A percentile compares a stretch with the other conserved stretches of the same genome.
phyloP scores from a whole-genome alignment of 1,140 invertebrate genomes.

The Anadara kagoshimensis region DNA sequence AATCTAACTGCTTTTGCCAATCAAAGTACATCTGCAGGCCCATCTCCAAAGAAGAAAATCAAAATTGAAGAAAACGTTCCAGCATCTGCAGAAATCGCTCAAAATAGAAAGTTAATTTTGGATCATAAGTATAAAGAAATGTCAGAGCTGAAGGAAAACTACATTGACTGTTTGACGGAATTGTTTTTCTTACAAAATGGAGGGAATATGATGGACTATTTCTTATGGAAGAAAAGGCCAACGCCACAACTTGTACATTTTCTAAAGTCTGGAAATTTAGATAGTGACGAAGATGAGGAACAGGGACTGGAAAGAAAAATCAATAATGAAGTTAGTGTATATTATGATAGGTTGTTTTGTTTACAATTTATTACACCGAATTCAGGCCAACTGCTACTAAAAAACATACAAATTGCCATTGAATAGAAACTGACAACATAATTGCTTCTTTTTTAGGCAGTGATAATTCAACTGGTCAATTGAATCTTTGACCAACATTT shows the following conservation, averaged over 20 bases:
- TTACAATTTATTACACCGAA: too few relatives aligned
- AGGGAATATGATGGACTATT: constrained; percentile 91
- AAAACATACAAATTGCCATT: too few relatives aligned
- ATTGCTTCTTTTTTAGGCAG: too few relatives aligned
- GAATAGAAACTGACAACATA: too few relatives aligned
- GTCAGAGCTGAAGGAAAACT: constrained; percentile 76
- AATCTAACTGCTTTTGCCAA: constrained; percentile 40
- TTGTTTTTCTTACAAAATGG: constrained; percentile 88
- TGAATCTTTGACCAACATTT: too few relatives aligned
- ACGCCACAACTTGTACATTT: constrained; percentile 84
- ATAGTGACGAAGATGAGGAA: constrained; percentile 80
- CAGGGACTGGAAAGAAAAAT: constrained; percentile 59
- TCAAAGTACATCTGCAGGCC: constrained; percentile 39
- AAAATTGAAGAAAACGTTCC: constrained; percentile 70
- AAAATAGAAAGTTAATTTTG: constrained; percentile 62
- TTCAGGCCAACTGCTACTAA: too few relatives aligned
- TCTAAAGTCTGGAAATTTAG: constrained; percentile 83
- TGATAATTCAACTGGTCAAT: too few relatives aligned
- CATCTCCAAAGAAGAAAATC: constrained; percentile 69
- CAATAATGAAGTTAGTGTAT: constrained; percentile 58
- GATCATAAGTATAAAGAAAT: constrained; percentile 63
- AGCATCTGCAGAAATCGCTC: constrained; percentile 60
- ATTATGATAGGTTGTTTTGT: not conserved
- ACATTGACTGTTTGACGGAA: constrained; percentile 88
- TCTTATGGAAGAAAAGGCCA: constrained; percentile 86